Conservation (phyloP, 2,888 invertebrate genomes). For the Brenthis daphne region DNA sequence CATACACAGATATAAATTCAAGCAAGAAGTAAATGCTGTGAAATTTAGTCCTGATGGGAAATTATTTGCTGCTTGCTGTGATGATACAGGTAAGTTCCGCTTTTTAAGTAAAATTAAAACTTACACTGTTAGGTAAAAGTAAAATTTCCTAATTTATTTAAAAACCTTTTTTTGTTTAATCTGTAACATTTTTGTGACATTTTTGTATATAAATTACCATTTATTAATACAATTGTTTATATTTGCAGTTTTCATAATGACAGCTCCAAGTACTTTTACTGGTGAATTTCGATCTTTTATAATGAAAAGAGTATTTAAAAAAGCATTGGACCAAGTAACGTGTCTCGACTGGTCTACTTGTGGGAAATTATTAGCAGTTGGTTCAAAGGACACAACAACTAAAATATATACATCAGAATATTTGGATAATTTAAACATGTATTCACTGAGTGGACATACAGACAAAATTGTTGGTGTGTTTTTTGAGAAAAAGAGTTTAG, state of each 20-base stretch:
- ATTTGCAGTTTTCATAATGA: conserved; percentile 90
- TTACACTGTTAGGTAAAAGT: neutral
- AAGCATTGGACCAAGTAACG: conserved; percentile 91
- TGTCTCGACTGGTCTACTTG: conserved; percentile 96
- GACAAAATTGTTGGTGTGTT: conserved; percentile 92
- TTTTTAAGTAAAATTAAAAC: too few relatives aligned
- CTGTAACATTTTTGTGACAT: neutral
- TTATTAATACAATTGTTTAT: too few relatives aligned
- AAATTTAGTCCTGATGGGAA: conserved; percentile 97
- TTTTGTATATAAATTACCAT: too few relatives aligned
- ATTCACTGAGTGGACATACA: conserved; percentile 91
- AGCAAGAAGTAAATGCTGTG: conserved; percentile 87
- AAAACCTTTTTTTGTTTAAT: too few relatives aligned
- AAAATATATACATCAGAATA: conserved; percentile 90
- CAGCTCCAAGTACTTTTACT: conserved; percentile 89
- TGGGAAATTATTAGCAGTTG: conserved; percentile 93
- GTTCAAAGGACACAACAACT: conserved; percentile 94
- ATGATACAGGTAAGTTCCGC: conserved; percentile 85
- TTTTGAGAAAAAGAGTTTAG: conserved; percentile 93
- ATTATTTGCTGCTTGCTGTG: conserved; percentile 95
- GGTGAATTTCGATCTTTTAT: conserved; percentile 94
- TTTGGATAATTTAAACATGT: conserved; percentile 88
- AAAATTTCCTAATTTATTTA: too few relatives aligned
- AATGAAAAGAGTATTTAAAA: conserved; percentile 91
- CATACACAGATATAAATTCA: conserved; percentile 92